phyloP scores from a whole-genome alignment of 1,140 invertebrate species.

The Triops longicaudatus region DNA sequence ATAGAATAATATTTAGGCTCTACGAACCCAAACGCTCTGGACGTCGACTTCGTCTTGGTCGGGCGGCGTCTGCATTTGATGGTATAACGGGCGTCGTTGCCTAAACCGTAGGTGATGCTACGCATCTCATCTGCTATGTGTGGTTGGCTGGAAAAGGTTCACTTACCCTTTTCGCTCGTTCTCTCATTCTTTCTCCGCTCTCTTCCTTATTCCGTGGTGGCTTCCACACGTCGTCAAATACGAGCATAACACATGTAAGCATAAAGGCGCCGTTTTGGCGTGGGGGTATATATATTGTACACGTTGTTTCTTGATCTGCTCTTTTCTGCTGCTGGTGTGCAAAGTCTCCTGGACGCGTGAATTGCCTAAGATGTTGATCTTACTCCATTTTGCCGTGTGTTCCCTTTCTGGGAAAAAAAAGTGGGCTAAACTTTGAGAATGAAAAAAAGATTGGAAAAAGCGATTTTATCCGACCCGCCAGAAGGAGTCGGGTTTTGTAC shows the following conservation, averaged over 20 bases:
- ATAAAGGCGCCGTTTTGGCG: background rate
- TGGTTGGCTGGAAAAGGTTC: background rate
- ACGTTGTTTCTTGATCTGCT: constrained; percentile 9
- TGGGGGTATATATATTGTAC: background rate
- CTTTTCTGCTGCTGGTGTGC: background rate
- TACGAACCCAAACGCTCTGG: background rate
- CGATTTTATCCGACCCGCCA: constrained; percentile 10
- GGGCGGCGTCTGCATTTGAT: background rate
- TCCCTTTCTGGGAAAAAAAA: background rate
- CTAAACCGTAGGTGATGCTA: constrained; percentile 1
- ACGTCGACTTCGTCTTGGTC: background rate
- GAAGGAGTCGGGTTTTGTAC: background rate
- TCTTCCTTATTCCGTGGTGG: background rate
- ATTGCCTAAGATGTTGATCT: background rate
- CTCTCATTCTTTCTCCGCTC: background rate
- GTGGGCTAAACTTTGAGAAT: background rate
- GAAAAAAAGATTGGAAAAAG: background rate
- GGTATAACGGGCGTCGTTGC: background rate
- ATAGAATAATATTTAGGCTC: constrained; percentile 13
- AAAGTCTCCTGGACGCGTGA: background rate
- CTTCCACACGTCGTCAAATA: background rate
- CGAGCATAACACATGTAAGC: background rate
- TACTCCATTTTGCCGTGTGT: background rate
- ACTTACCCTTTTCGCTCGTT: background rate
- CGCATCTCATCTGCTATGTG: background rate